Evolutionary conservation across 2,113 vertebrate genomes (phyloP), one percentile per base, ranked within the genome.

Genomic region (Nothoprocta perdicaria): DNA sequence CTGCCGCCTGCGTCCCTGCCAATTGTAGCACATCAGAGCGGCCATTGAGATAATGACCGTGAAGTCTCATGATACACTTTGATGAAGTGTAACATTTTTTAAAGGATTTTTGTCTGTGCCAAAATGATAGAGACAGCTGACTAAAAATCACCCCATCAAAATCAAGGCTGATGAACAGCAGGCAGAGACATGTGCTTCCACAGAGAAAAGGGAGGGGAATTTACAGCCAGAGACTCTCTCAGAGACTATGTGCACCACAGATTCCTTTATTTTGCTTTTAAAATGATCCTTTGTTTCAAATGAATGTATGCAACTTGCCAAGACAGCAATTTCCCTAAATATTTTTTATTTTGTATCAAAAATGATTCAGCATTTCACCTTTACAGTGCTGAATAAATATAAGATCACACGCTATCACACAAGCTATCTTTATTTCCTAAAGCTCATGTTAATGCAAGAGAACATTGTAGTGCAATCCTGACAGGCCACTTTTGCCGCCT

Each of bases 11-110:
- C 95, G 94, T 97, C 96, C 93, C 96, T 97, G 98, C 98, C 98
- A 98, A 98, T 97, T 98, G 97, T 98, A 97, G 97, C 98, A 98
- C 97, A 98, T 98, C 98, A 98, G 97, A 98, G 97, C 95, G 93
- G 94, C 97, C 97, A 98, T 97, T 98, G 98, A 98, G 98, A 98
- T 98, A 98, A 98, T 98, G 98, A 97, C 98, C 96, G 93, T 98
- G 97, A 98, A 98, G 98, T 98, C 97, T 98, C 98, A 97, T 97
- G 97, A 98, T 98, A 97, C 97, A 98, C 97, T 98, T 98, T 98
- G 97, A 98, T 98, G 97, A 98, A 98, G 98, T 98, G 97, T 98
- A 98, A 98, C 98, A 98, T 97, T 98, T 98, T 98, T 98, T 97
- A 97, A 97, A 97, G 97, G 96, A 97, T 98, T 98, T 98, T 98